phyloP scores from a whole-genome alignment of 1,140 invertebrate genomes.

The Drosophila neocordata region DNA sequence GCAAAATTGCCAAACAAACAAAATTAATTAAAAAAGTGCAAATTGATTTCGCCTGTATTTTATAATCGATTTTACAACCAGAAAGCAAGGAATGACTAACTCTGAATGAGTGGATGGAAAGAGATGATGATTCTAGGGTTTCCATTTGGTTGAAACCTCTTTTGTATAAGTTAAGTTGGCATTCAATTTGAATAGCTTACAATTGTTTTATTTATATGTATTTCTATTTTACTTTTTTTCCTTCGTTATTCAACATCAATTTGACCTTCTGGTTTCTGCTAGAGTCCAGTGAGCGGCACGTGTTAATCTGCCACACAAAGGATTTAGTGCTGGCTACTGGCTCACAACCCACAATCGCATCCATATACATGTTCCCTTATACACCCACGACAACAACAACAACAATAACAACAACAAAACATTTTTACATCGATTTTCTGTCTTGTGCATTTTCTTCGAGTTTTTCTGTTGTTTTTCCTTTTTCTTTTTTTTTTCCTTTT shows the following conservation, averaged over 20 bases:
- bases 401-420: constrained; percentile 35
- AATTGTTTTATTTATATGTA: constrained; percentile 38
- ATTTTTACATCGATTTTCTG: constrained; percentile 71
- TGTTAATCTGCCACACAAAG: constrained; percentile 76
- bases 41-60: constrained; percentile 51
- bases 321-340: constrained; percentile 54
- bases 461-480: constrained; percentile 22
- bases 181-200: background rate
- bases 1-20: constrained; percentile 6
- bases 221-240: constrained; percentile 6
- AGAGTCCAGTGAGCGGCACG: constrained; percentile 52
- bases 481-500: constrained; percentile 8
- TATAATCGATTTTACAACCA: constrained; percentile 27
- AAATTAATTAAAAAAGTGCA: constrained; percentile 63
- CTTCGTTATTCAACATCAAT: constrained; percentile 24
- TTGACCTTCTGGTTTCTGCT: constrained; percentile 60
- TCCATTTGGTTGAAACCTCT: background rate
- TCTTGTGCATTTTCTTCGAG: constrained; percentile 68
- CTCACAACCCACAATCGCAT: constrained; percentile 14
- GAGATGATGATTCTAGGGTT: background rate
- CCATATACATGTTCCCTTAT: background rate
- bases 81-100: background rate
- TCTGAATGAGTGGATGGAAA: background rate
- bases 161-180: background rate
- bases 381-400: constrained; percentile 16